Evolutionary conservation across 1,140 invertebrate genomes (phyloP), one percentile per base, ranked within the genome.

Genomic region (Periplaneta americana): DNA sequence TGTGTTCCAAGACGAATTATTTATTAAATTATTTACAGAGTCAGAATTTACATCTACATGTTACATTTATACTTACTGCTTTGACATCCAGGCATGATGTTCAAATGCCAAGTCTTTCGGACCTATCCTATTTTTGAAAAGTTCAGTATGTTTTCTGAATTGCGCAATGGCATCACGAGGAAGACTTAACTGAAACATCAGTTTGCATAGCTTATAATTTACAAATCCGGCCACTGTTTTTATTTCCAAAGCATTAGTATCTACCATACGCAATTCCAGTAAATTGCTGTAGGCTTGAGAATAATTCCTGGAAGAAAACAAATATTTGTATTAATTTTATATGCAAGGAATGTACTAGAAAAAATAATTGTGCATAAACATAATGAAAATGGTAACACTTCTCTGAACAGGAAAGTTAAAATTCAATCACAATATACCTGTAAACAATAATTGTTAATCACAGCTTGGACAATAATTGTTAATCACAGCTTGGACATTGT

Each of bases 61-160:
- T n/a, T n/a, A n/a, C 28, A 18, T 31, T 74, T 84, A 36, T 78
- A 88, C 91, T 91, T 90, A 98, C 92, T 99, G 98, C 90, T 95
- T 95, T n/a, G 97, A 95, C 87, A 99, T 92, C 98, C 98, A 99
- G 8, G 96, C 96, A 90, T 96, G 93, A 88, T 99, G 97, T 87
- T 99, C 98, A 91, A 99, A 98, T 6, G 94, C 90, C 35, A 99
- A 89, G 83, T 98, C 96, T 81, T 92, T 92, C 82, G 93, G 92
- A 31, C 96, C 95, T 83, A 93, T 91, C 86, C 93, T 91, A 34
- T 89, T 91, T 86, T 95, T 96, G 87, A 98, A 99, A 84, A 92
- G 93, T 83, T 99, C 96, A 83, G 97, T 94, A 86, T 98, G 97
- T 84, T 93, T 93, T 84, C 96, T 93, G 85, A 99, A 98, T 86